Evolutionary conservation across 2,888 invertebrate genomes (phyloP).

Genomic region (Caradrina clavipalpis): DNA sequence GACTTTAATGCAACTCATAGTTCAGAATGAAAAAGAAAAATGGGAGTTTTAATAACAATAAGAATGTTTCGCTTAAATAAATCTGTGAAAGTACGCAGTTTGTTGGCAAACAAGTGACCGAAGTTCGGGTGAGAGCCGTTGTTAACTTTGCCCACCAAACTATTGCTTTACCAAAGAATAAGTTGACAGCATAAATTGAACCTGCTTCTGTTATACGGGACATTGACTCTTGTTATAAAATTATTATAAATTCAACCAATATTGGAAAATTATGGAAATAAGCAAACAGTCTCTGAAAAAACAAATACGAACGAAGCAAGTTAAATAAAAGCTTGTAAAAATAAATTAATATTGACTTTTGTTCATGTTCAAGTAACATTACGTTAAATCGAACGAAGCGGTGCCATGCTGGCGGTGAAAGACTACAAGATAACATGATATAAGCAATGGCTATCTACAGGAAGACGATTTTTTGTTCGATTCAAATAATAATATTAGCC

Average conservation of each 20-base stretch:
- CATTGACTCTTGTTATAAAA: slow-evolving; percentile 12
- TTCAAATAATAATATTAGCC: no score
- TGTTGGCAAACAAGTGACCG: slow-evolving; percentile 49
- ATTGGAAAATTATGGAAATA: slow-evolving; percentile 2
- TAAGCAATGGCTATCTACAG: neutral
- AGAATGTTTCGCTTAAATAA: slow-evolving; percentile 54
- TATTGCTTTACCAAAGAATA: slow-evolving; percentile 43
- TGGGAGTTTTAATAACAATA: slow-evolving; percentile 33
- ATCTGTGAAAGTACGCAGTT: slow-evolving; percentile 37
- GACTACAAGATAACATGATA: neutral
- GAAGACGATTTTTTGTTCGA: neutral
- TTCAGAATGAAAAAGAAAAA: slow-evolving; percentile 27
- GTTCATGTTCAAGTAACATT: neutral
- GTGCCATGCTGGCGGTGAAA: neutral
- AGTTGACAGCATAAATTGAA: slow-evolving; percentile 34
- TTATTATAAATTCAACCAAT: neutral
- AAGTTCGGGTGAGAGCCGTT: slow-evolving; percentile 45
- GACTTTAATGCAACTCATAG: slow-evolving; percentile 22
- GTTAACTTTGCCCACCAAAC: slow-evolving; percentile 49
- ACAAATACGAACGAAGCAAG: neutral
- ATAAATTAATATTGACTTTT: neutral
- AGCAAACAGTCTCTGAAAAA: neutral
- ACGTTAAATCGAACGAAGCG: neutral
- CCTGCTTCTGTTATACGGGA: neutral
- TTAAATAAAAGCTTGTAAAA: neutral